Evolutionary conservation across 2,888 invertebrate species (phyloP), one percentile per base, ranked within the genome.

Genomic region (Tridacna gigas): DNA sequence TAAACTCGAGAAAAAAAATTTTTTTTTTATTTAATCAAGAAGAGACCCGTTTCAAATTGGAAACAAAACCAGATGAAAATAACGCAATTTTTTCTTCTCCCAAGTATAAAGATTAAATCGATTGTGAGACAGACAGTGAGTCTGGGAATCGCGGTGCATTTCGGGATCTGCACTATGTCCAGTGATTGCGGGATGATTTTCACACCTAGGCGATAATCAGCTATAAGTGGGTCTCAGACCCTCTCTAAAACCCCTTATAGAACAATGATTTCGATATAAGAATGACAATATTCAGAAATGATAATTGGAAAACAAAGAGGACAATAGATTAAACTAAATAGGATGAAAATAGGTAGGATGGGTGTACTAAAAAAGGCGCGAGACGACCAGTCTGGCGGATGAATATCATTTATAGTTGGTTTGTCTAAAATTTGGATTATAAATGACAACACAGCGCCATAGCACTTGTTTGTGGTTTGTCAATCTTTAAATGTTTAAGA

Each of bases 71-170:
- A 4, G 7, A 37, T 4, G 7, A 37, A 37, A 37, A 37, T 37
- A 2, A 37, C 37, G 37, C 37, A 37, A 37, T 4, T 4, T 4
- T 37, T 37, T 37, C 37, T 37, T 7, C 7, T 4, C 37, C 37
- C 2, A 37, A 37, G 7, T 37, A 37, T 37, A 37, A 37, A 37
- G 37, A 37, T 66, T 45, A 11, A 71, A 71, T 48, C 51, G 71
- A 69, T 74, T 37, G 74, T 45, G 22, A 48, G 51, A 37, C 56
- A 81, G 80, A 81, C 80, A 63, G 13, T 45, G 22, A 26, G 77
- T 81, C 80, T 69, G 77, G 71, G 20, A 48, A 61, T 48, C 76
- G 47, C 26, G 25, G 15, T 51, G 51, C 13, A n/a, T 11, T 37
- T 37, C 7, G 71, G n/a, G 71, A 71, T 71, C 51, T 48, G 71